Evolutionary conservation across 2,797 vertebrate genomes (phyloP), one percentile per base, ranked within the genome.

Genomic region (Clarias laeviceps): DNA sequence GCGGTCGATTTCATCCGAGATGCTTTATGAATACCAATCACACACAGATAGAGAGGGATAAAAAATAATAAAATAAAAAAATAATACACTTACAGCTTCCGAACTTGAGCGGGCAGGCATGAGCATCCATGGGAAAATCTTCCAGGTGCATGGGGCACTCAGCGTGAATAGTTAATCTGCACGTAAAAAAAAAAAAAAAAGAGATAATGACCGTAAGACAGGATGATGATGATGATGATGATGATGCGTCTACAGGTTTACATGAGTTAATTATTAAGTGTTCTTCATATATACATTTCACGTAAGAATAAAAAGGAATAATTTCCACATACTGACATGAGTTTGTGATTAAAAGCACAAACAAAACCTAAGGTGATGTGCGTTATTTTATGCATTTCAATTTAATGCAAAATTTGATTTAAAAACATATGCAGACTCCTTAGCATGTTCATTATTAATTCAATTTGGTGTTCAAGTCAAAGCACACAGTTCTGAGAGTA

Each of bases 81-180:
- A 82, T 76, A 50, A 56, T 83, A 82, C 68, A 99, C 97, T 94
- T 94, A 99, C 97, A 99, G 93, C 98, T 99, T 94, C 98, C 98
- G 89, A 99, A 99, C 93, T 99, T 99, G 89, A 99, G 94, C 2
- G 98, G 98, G 91, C 98, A 99, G 80, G 97, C 98, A 1, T 99
- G 98, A 22, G 97, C 96, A 56, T 99, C 98, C 98, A 99, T 99
- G 0, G 98, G 98, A 93, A 99, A 99, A 89, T 99, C 98, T 92
- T 99, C 98, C 93, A 99, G 95, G 91, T 99, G 98, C 98, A 99
- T 99, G 80, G 98, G 98, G 82, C 98, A 99, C 93, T 99, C 98
- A 0, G 98, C 98, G 17, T 99, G 97, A 89, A 99, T 99, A 15
- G 98, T 99, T 90, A 99, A 93, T 93, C 98, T 99, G 91, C 87